Evolutionary conservation across 2,797 vertebrate species (phyloP), one percentile per base, ranked within the genome.

Genomic region (Spea hammondii): DNA sequence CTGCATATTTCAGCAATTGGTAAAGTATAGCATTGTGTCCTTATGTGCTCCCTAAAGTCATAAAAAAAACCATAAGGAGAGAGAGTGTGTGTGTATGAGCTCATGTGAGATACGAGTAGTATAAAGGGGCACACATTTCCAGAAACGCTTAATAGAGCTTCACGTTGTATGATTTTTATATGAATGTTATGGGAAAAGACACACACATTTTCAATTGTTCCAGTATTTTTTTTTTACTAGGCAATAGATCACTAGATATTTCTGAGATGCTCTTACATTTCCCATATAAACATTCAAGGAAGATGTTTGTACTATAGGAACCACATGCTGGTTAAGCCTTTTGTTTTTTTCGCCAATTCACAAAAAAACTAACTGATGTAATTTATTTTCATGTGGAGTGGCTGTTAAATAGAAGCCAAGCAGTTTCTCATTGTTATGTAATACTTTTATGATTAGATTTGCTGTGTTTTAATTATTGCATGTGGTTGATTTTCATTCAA

Each of bases 1-100:
- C 70, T 82, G 79, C 70, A 77, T 80, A 80, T 82, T 82, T 82
- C 70, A 77, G 79, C 79, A 74, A 82, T 74, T 77, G 79, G 79
- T 82, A 82, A 77, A 77, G 75, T 82, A 82, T 82, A 74, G 79
- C 70, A 77, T 77, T 82, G 75, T 82, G 75, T 82, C 79, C 79
- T 82, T 50, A 77, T 74, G 57, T 77, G 79, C 79, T 82, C 79
- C 75, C 75, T 77, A 69, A 82, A 82, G 79, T 67, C 75, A 73
- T 77, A 67, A 74, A 74, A 77, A 74, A 79, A 73, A 71, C 13
- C 48, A 55, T 69, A 81, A 81, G 59, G 74, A 77, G 68, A 81
- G 67, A 76, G 67, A 72, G 62, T 47, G 65, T 76, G 72, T 74
- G 60, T 45, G 74, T 62, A 49, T 49, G 69, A 55, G 73, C 9